A percentile compares a stretch with the other conserved stretches of the same genome.
phyloP scores from a whole-genome alignment of 2,113 vertebrate genomes.

The Guaruba guarouba region DNA sequence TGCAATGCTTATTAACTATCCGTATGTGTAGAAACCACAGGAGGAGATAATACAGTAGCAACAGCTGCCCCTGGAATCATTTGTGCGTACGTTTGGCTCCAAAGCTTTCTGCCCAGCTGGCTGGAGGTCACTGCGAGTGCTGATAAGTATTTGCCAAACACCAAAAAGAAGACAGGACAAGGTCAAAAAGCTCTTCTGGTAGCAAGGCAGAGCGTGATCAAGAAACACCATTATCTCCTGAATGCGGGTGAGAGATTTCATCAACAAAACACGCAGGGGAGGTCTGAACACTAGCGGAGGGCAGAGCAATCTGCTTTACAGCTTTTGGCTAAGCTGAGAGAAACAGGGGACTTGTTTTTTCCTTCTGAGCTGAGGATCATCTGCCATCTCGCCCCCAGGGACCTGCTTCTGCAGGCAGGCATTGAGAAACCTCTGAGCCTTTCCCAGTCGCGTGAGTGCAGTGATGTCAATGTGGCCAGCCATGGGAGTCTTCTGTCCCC shows the following conservation, averaged over 20 bases:
- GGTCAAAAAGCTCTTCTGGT: conserved; percentile 56
- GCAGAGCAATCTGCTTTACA: neutral
- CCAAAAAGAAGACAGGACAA: conserved; percentile 57
- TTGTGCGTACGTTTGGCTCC: conserved; percentile 42
- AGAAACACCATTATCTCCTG: neutral
- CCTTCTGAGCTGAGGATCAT: neutral
- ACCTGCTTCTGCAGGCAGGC: neutral
- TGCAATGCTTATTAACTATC: neutral
- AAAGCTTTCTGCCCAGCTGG: conserved; percentile 59
- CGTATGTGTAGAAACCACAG: neutral
- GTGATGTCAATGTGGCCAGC: rapidly evolving
- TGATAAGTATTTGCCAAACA: conserved; percentile 67
- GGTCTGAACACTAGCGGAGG: neutral
- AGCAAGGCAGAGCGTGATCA: conserved; percentile 24
- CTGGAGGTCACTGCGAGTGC: conserved; percentile 69
- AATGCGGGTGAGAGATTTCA: conserved; percentile 40
- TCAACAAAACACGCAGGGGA: neutral
- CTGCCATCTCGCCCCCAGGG: neutral
- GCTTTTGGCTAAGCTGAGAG: neutral
- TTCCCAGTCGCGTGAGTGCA: neutral
- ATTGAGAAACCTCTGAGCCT: neutral
- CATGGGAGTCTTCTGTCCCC: neutral
- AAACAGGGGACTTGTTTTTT: neutral
- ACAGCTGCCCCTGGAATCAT: conserved; percentile 66
- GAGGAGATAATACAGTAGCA: conserved; percentile 66